phyloP scores from a whole-genome alignment of 2,113 vertebrate genomes.

The Oophaga pumilio region DNA sequence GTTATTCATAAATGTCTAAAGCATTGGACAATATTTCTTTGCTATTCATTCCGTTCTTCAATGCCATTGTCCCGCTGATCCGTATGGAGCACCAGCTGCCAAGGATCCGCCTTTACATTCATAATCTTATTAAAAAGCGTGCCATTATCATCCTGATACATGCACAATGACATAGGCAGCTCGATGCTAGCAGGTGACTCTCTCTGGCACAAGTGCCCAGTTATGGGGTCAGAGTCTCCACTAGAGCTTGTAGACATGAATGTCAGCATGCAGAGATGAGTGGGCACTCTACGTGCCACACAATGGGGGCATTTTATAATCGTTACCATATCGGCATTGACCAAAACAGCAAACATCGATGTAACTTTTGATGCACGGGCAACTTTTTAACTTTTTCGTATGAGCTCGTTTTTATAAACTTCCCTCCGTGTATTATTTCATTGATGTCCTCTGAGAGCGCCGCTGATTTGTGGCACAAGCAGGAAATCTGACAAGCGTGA shows the following conservation, averaged over 20 bases:
- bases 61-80: conserved; percentile 76
- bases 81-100: conserved; percentile 73
- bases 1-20: conserved; percentile 51
- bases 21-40: conserved; percentile 60
- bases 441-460: conserved; percentile 51
- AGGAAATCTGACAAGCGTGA: conserved; percentile 68
- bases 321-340: not conserved
- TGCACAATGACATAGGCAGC: conserved; percentile 77
- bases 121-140: conserved; percentile 77
- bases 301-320: not conserved
- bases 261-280: not conserved
- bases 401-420: not conserved
- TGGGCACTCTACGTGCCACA: not conserved
- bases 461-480: conserved; percentile 67
- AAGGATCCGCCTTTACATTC: conserved; percentile 69
- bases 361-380: not conserved
- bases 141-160: conserved; percentile 80
- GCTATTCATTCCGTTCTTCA: conserved; percentile 70
- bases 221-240: not conserved
- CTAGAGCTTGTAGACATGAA: conserved; percentile 23
- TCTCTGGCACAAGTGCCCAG: conserved; percentile 63
- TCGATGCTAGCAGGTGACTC: conserved; percentile 69
- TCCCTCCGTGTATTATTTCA: not conserved
- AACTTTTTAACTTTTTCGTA: not conserved
- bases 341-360: not conserved